A percentile compares a stretch with the other conserved stretches of the same genome.
Evolutionary conservation across 2,888 invertebrate genomes (phyloP).

Genomic region (Sphecodes monilicornis): DNA sequence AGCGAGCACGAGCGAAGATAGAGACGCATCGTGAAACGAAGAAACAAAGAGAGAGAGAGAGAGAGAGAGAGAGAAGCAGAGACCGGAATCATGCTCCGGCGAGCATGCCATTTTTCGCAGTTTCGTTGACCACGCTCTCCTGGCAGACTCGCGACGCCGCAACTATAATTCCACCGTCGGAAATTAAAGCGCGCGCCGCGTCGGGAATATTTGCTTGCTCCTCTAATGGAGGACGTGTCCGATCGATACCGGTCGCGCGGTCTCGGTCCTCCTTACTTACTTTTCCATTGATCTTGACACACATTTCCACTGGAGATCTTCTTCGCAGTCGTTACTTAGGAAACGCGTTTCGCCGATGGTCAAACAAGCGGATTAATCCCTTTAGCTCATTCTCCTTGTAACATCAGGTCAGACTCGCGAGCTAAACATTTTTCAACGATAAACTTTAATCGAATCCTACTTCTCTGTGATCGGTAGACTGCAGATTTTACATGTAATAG

Average conservation of each 20-base stretch:
- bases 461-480: no score
- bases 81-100: conserved; percentile 79
- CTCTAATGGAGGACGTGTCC: conserved; percentile 20
- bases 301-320: conserved; percentile 1
- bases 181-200: conserved; percentile 38
- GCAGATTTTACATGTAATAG: no score
- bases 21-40: not conserved
- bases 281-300: conserved; percentile 30
- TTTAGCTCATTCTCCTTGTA: no score
- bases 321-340: not conserved
- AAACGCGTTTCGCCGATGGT: not conserved
- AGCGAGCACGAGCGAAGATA: conserved; percentile 25
- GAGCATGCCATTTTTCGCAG: conserved; percentile 76
- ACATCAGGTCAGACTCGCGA: no score
- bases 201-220: conserved; percentile 21
- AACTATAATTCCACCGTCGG: conserved; percentile 40
- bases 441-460: no score
- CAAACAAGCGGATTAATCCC: not conserved
- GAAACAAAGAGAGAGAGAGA: conserved; percentile 19
- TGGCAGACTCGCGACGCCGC: not conserved
- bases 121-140: conserved; percentile 57
- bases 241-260: not conserved
- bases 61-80: conserved; percentile 30
- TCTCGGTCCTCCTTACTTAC: not conserved
- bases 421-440: no score